These are phyloP conservation scores for Dreissena polymorpha DNA, from an alignment of 1,140 invertebrate species.

Conservation along the genomic window DNA sequence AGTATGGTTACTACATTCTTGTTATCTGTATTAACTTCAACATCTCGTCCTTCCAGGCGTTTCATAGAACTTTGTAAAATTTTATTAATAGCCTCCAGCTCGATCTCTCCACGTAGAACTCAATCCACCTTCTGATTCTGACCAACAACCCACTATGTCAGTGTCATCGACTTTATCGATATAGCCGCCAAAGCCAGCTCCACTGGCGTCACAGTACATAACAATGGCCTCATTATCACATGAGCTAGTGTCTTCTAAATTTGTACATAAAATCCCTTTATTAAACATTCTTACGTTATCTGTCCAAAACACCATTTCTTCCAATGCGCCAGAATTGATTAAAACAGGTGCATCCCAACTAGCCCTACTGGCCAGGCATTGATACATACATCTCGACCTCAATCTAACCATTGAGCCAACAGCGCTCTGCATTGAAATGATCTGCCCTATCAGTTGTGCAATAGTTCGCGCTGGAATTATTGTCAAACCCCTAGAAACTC, in stretches of 20 bases:
- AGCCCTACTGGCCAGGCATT: conserved; percentile 17
- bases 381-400: conserved; percentile 21
- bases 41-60: conserved; percentile 7
- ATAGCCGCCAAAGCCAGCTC: too few relatives aligned
- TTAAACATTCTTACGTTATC: conserved; percentile 18
- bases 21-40: conserved; percentile 22
- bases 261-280: background rate
- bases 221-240: too few relatives aligned
- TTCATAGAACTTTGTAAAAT: conserved; percentile 8
- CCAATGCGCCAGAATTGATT: conserved; percentile 1
- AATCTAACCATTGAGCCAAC: background rate
- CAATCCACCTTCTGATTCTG: too few relatives aligned
- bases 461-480: conserved; percentile 23
- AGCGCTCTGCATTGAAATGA: conserved; percentile 25
- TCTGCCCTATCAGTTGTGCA: conserved; percentile 16
- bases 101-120: too few relatives aligned
- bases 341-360: conserved; percentile 18
- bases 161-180: too few relatives aligned
- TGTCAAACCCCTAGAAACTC: background rate
- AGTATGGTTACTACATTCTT: conserved; percentile 22
- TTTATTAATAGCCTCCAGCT: background rate
- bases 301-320: conserved; percentile 18
- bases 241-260: background rate
- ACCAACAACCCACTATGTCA: too few relatives aligned
- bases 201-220: too few relatives aligned